Conservation (phyloP, 2,113 vertebrate species). For the Myrmecophaga tridactyla region DNA sequence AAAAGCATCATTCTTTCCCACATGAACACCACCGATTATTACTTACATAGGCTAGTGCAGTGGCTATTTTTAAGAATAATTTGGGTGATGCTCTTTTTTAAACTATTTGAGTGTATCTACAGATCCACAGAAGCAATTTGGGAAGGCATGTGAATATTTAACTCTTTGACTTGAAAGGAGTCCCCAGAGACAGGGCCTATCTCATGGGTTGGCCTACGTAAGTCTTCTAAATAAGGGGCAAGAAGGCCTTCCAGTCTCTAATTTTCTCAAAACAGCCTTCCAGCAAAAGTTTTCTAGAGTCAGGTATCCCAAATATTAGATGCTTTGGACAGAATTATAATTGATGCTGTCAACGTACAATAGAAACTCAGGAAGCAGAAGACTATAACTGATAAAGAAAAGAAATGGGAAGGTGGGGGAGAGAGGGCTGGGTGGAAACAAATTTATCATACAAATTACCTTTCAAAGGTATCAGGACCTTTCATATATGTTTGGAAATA, state of each 20-base stretch:
- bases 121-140: neutral
- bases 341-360: neutral
- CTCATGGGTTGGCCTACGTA: neutral
- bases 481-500: neutral
- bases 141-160: neutral
- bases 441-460: neutral
- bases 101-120: neutral
- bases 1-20: neutral
- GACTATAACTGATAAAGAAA: neutral
- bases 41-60: neutral
- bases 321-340: neutral
- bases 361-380: neutral
- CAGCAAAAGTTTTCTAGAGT: neutral
- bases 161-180: neutral
- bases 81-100: neutral
- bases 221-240: neutral
- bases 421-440: neutral
- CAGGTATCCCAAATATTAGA: neutral
- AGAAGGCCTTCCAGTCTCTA: neutral
- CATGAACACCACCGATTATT: neutral
- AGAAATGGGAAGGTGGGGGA: accelerated
- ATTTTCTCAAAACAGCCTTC: neutral
- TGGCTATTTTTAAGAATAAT: neutral
- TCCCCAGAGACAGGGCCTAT: neutral
- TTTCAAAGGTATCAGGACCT: neutral